phyloP scores from a whole-genome alignment of 2,113 vertebrate species.

The Chroicocephalus ridibundus region DNA sequence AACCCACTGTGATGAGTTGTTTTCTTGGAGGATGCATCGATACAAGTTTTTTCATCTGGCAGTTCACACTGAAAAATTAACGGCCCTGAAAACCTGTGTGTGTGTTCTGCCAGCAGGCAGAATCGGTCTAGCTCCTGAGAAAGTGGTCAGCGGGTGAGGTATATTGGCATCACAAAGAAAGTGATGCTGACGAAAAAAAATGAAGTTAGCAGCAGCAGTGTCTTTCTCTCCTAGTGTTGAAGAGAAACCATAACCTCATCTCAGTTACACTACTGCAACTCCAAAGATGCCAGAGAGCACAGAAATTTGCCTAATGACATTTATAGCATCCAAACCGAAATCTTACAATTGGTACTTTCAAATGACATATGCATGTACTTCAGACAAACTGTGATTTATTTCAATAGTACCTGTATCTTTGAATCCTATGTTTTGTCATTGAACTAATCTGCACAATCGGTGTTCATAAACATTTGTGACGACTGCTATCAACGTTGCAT shows the following conservation, averaged over 20 bases:
- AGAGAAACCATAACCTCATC: not conserved
- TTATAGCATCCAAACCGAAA: not conserved
- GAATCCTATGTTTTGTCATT: not conserved
- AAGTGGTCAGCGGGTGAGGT: not conserved
- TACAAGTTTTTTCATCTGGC: not conserved
- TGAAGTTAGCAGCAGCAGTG: not conserved
- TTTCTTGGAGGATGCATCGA: not conserved
- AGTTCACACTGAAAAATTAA: not conserved
- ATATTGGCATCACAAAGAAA: not conserved
- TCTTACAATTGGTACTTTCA: not conserved
- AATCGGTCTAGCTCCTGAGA: not conserved
- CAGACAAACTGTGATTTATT: not conserved
- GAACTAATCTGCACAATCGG: not conserved
- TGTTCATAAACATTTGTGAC: not conserved
- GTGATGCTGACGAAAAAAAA: not conserved
- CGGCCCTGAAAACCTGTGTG: accelerated
- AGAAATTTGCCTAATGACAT: not conserved
- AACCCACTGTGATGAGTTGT: not conserved
- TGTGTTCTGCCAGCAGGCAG: not conserved
- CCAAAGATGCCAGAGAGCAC: not conserved
- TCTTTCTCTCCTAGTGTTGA: not conserved
- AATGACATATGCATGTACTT: not conserved
- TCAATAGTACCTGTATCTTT: not conserved
- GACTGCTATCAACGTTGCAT: not conserved
- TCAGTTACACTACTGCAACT: not conserved